phyloP scores from a whole-genome alignment of 2,797 vertebrate genomes.

The Thamnophis elegans region DNA sequence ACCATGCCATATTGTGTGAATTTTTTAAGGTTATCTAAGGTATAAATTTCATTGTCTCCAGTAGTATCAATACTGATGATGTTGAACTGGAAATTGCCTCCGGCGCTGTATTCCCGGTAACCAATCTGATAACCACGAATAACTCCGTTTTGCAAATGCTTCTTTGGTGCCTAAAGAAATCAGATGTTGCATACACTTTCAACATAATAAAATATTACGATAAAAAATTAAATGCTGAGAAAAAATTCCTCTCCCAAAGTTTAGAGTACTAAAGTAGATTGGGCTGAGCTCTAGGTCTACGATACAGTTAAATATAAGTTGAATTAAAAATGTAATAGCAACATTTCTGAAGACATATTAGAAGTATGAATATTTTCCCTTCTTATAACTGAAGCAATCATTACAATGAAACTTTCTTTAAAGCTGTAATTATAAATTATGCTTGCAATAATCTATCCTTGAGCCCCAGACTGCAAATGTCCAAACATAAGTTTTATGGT shows the following conservation, averaged over 20 bases:
- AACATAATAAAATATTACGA: background rate
- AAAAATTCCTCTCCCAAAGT: background rate
- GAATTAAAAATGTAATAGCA: background rate
- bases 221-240: slow-evolving; percentile 11
- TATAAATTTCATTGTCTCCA: slow-evolving; percentile 90
- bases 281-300: background rate
- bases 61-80: slow-evolving; percentile 95
- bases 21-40: slow-evolving; percentile 94
- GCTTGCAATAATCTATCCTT: background rate
- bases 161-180: slow-evolving; percentile 85
- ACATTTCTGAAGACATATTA: background rate
- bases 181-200: background rate
- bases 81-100: slow-evolving; percentile 95
- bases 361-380: slow-evolving; percentile 16
- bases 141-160: slow-evolving; percentile 93
- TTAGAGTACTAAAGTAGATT: background rate
- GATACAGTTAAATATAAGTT: background rate
- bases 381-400: slow-evolving; percentile 12
- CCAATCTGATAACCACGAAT: slow-evolving; percentile 98
- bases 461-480: background rate
- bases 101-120: slow-evolving; percentile 94
- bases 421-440: background rate
- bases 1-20: slow-evolving; percentile 98
- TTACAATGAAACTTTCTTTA: background rate
- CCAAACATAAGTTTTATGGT: background rate